Evolutionary conservation across 1,140 invertebrate genomes (phyloP), one percentile per base, ranked within the genome.

Genomic region (Drosophila asahinai): DNA sequence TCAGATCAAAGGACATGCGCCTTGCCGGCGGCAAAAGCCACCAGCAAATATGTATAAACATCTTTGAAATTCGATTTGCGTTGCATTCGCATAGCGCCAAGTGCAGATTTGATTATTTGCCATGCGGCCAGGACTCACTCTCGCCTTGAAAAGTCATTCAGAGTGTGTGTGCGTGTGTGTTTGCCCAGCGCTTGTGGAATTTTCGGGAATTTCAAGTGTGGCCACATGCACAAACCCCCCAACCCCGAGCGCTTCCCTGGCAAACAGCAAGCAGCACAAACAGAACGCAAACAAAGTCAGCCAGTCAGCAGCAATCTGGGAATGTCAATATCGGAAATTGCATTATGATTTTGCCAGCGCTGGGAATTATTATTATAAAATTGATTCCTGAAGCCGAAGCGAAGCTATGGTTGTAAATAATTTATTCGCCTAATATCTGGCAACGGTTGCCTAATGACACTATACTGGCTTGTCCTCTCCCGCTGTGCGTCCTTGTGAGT

Each of bases 391-490:
- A 9, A 51, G 25, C 22, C 33, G 2, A 22, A 5, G 33, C 14
- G 5, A 7, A 4, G 47, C 38, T 27, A 40, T 67, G 17, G 48
- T 59, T 68, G 54, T 86, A 42, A 80, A 90, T 89, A 89, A 89
- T 89, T 80, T 72, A 89, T 80, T 62, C 63, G 45, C 75, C 60
- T 64, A 90, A 86, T 89, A 82, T 73, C 61, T 52, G 59, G 64
- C 81, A 51, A 73, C 71, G 66, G 78, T 72, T 27, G 75, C 65
- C 71, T 82, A 89, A 90, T 86, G 75, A 81, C 71, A 67, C 54
- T 12, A 57, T 25, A 5, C 76, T 61, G 67, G 17, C 36, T 30
- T 30, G 27, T 25, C 49, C 15, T 15, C 33, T 25, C 14, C 43
- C 42, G 25, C 57, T 27, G 40, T 38, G 36, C 2, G 12, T 27